phyloP scores from a whole-genome alignment of 2,797 vertebrate genomes.

The Characodon lateralis region DNA sequence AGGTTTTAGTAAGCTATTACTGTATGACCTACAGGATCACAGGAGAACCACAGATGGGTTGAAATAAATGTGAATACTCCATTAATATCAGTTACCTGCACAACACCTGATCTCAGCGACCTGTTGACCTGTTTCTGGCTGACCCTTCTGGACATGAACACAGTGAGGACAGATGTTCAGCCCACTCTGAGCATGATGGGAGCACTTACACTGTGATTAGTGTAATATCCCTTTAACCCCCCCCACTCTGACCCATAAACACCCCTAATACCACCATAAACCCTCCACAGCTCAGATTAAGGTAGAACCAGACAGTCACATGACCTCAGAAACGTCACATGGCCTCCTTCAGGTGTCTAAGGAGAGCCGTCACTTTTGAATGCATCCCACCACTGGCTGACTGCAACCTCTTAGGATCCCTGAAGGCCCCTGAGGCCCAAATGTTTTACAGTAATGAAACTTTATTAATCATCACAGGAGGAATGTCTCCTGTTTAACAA shows the following conservation, averaged over 20 bases:
- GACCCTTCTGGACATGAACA: neutral
- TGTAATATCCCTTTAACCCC: slow-evolving; percentile 45
- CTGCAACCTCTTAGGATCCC: neutral
- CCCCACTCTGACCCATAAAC: slow-evolving; percentile 17
- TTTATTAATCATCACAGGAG: neutral
- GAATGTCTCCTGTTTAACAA: neutral
- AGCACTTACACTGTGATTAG: slow-evolving; percentile 39
- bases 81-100: neutral
- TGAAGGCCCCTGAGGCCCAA: neutral
- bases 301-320: slow-evolving; percentile 35
- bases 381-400: neutral
- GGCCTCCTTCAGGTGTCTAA: neutral
- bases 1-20: neutral
- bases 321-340: slow-evolving; percentile 18
- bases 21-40: too few relatives aligned
- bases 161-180: slow-evolving; percentile 29
- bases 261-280: neutral
- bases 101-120: neutral
- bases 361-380: neutral
- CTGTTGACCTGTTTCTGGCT: neutral
- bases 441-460: neutral
- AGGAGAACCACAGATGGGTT: neutral
- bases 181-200: slow-evolving; percentile 22
- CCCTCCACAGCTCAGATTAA: slow-evolving; percentile 18
- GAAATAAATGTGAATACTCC: neutral